These are phyloP conservation scores for Hippopotamus amphibius DNA, from an alignment of 2,113 vertebrate species.

Conservation along the genomic window DNA sequence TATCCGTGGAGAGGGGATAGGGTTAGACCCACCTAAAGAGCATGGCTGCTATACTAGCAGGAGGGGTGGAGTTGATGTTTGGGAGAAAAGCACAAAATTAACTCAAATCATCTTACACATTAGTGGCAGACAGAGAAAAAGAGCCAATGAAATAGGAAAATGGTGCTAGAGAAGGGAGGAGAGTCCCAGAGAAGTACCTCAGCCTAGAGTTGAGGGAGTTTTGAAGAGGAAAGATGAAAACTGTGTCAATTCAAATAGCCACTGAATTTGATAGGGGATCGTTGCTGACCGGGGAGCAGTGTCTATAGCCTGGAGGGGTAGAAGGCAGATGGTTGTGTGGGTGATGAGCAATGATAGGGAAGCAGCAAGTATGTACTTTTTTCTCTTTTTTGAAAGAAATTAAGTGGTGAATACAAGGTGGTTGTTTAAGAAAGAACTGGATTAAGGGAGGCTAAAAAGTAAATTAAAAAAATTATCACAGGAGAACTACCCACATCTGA, in stretches of 20 bases:
- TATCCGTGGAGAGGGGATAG: neutral
- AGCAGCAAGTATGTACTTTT: neutral
- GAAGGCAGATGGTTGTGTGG: neutral
- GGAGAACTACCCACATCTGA: neutral
- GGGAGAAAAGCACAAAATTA: neutral
- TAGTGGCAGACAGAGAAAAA: neutral
- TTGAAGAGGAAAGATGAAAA: neutral
- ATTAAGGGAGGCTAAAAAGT: neutral
- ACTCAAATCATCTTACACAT: neutral
- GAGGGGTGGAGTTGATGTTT: neutral
- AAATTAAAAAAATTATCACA: neutral
- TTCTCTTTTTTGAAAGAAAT: neutral
- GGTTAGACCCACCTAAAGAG: neutral
- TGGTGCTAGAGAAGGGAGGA: neutral
- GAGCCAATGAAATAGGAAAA: neutral
- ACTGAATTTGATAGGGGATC: neutral
- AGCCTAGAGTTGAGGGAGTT: neutral
- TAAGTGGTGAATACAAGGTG: neutral
- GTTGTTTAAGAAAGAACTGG: constrained; percentile 52
- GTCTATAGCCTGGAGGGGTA: neutral
- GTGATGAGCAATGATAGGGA: neutral
- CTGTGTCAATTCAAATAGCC: neutral
- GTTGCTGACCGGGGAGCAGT: neutral
- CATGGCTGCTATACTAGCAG: neutral
- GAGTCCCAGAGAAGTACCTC: neutral